phyloP scores from a whole-genome alignment of 2,888 invertebrate species.

The Cremastobaeus sp. region DNA sequence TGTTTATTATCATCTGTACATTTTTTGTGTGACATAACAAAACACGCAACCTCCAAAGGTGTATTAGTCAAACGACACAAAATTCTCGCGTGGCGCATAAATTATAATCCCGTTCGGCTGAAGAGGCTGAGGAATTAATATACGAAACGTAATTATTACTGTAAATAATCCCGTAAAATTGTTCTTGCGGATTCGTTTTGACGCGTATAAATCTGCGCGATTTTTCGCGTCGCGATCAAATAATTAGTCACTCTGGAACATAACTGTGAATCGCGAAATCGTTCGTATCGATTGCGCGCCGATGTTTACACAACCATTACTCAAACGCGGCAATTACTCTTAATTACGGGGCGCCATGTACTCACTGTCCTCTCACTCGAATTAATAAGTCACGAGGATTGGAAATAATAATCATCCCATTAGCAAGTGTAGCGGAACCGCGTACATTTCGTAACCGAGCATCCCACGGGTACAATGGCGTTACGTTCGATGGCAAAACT shows the following conservation, averaged over 20 bases:
- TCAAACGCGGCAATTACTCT: constrained; percentile 38
- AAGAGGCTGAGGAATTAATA: not conserved
- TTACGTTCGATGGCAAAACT: constrained; percentile 68
- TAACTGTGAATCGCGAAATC: constrained; percentile 21
- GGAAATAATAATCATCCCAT: constrained; percentile 44
- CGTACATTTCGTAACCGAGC: constrained; percentile 69
- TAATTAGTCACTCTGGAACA: constrained; percentile 37
- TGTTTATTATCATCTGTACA: constrained; percentile 39
- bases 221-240: constrained; percentile 29
- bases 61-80: constrained; percentile 21
- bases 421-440: constrained; percentile 43
- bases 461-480: constrained; percentile 70
- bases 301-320: constrained; percentile 28
- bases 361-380: constrained; percentile 15
- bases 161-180: no score
- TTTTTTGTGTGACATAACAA: constrained; percentile 36
- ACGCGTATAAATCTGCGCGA: constrained; percentile 28
- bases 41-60: not conserved
- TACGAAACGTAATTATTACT: not conserved
- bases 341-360: constrained; percentile 34
- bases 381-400: constrained; percentile 45
- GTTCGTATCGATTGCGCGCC: constrained; percentile 16
- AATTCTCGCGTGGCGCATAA: not conserved
- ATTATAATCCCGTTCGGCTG: not conserved
- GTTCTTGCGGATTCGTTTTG: no score